Evolutionary conservation across 2,888 invertebrate genomes (phyloP), one percentile per base, ranked within the genome.

Genomic region (Lasioglossum zephyrum): DNA sequence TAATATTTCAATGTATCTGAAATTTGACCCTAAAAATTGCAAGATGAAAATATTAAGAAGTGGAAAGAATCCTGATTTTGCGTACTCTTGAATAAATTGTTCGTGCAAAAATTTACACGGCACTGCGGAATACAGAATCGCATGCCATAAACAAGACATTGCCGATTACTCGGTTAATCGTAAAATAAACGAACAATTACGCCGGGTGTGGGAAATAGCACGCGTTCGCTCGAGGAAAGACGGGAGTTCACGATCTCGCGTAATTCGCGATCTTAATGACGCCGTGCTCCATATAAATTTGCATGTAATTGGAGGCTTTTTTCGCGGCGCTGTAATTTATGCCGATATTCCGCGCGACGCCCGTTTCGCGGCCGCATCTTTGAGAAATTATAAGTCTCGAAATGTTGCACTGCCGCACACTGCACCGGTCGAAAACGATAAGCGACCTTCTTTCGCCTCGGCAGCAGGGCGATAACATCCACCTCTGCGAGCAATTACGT

Each of bases 251-350:
- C 66, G 74, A 81, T 82, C 87, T 77, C 76, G 75, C 77, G 90
- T 91, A 92, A 93, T 93, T 92, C 93, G 92, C 91, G 92, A 94
- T 94, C 94, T 94, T 94, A 94, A 94, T 93, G 93, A 94, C 91
- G 92, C 91, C 89, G 84, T 91, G 92, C 90, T 94, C 93, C 92
- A 92, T 93, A 93, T 94, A 93, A 94, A 94, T 94, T 94, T 94
- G 92, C 94, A 94, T 94, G 90, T 94, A 94, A 94, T 94, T 94
- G 94, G 91, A 92, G 92, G 92, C 91, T 93, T 93, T 93, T 92
- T 89, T 92, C 91, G 91, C 90, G 92, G 90, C 91, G 91, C 92
- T 91, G 92, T 92, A 88, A 94, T 94, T 93, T 93, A 80, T 90
- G 88, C 9, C 72, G 75, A 74, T 44, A 66, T 77, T 76, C 73